These are phyloP conservation scores for Lasius platythorax DNA, from an alignment of 2,888 invertebrate genomes.

Conservation along the genomic window DNA sequence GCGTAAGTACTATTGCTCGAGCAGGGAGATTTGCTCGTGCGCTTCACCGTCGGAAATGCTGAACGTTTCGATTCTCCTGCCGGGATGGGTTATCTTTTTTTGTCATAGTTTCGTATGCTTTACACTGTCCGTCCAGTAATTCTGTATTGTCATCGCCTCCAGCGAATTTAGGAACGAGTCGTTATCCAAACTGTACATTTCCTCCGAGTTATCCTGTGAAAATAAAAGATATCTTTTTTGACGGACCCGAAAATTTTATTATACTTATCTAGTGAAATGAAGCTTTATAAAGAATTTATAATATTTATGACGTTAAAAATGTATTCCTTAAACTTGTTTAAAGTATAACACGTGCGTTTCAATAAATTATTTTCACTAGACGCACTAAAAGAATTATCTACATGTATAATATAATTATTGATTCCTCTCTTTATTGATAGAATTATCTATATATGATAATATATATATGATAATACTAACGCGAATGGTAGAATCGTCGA, in stretches of 20 bases:
- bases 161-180: slow-evolving; percentile 97
- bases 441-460: background rate
- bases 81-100: slow-evolving; percentile 72
- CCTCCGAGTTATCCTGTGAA: slow-evolving; percentile 95
- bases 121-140: slow-evolving; percentile 97
- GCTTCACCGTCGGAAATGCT: slow-evolving; percentile 74
- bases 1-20: slow-evolving; percentile 74
- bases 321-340: background rate
- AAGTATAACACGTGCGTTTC: background rate
- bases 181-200: slow-evolving; percentile 97
- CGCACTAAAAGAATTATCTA: slow-evolving; percentile 7
- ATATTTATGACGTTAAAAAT: background rate
- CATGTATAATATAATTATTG: background rate
- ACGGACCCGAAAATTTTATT: background rate
- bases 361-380: background rate
- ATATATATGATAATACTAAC: slow-evolving; percentile 87
- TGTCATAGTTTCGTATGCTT: slow-evolving; percentile 95
- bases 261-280: background rate
- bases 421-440: background rate
- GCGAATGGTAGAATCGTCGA: slow-evolving; percentile 94
- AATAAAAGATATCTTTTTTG: slow-evolving; percentile 67
- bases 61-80: slow-evolving; percentile 74
- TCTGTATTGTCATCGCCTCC: slow-evolving; percentile 97
- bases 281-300: background rate
- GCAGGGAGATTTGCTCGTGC: slow-evolving; percentile 74